These are phyloP conservation scores for Acleris laterana DNA, from an alignment of 2,888 invertebrate genomes.

Conservation along the genomic window DNA sequence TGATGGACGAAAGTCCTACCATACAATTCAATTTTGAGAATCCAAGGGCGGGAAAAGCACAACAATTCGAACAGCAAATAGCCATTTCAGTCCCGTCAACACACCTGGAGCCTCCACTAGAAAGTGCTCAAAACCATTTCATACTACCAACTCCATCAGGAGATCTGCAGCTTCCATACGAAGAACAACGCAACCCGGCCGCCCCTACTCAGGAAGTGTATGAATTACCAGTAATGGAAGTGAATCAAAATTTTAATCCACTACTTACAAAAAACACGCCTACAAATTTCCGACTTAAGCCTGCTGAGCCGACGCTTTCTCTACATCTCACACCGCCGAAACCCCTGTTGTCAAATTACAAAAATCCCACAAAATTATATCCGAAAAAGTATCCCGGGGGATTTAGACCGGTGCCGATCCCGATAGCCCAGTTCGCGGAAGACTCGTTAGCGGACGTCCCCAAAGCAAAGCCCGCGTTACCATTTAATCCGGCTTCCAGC, in stretches of 20 bases:
- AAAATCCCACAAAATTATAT: constrained; percentile 80
- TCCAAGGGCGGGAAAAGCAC: constrained; percentile 49
- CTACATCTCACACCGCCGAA: constrained; percentile 64
- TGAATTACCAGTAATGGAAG: constrained; percentile 28
- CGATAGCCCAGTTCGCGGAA: constrained; percentile 63
- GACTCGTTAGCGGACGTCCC: constrained; percentile 63
- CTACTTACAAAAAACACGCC: constrained; percentile 36
- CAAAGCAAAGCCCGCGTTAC: constrained; percentile 72
- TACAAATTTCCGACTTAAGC: constrained; percentile 47
- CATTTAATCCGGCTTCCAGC: constrained; percentile 62
- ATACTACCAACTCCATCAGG: constrained; percentile 66
- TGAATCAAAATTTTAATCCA: constrained; percentile 38
- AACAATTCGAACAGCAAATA: constrained; percentile 41
- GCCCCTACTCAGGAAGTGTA: constrained; percentile 42
- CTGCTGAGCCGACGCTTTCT: constrained; percentile 61
- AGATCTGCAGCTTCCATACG: constrained; percentile 58
- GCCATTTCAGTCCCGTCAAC: constrained; percentile 59
- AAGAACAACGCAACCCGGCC: constrained; percentile 58
- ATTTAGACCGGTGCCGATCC: constrained; percentile 76
- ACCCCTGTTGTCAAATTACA: constrained; percentile 56
- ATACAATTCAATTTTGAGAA: constrained; percentile 40
- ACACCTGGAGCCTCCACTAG: constrained; percentile 64
- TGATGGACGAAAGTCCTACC: constrained; percentile 42
- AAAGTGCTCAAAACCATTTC: constrained; percentile 66
- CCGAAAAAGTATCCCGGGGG: constrained; percentile 85